Percentiles rank a stretch among this genome's conserved stretches.
phyloP scores from a whole-genome alignment of 53 echinoderm and acorn worm species.

The Luidia sarsii region DNA sequence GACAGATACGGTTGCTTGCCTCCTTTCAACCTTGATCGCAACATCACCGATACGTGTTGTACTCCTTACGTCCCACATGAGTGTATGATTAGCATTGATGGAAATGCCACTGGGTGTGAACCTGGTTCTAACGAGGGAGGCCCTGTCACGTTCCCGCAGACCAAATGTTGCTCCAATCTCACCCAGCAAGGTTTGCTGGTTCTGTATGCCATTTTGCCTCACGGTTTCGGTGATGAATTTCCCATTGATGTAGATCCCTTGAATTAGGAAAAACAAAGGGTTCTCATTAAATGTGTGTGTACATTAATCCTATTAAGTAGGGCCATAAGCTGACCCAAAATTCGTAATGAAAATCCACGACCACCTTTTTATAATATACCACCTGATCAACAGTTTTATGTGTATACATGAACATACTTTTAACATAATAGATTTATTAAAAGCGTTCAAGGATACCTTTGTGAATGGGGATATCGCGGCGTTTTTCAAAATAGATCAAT shows the following conservation, averaged over 20 bases:
- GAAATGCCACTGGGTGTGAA: conserved; percentile 55
- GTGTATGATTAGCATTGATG: conserved; percentile 35
- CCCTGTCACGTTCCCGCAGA: not conserved
- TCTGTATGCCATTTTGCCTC: conserved; percentile 18
- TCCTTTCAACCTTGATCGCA: conserved; percentile 52
- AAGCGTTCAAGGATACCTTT: no score
- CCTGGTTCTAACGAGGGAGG: not conserved
- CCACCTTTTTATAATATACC: no score
- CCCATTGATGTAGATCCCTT: conserved; percentile 66
- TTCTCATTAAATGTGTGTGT: no score
- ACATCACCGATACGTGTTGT: conserved; percentile 33
- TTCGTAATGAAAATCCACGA: no score
- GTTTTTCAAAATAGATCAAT: no score
- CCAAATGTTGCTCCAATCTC: conserved; percentile 53
- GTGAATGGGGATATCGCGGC: no score
- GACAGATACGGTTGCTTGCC: conserved; percentile 47
- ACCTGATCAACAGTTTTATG: no score
- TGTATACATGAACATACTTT: no score
- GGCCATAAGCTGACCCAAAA: no score
- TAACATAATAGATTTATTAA: no score
- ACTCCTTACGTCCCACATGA: conserved; percentile 55
- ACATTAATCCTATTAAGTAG: no score
- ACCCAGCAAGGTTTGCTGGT: conserved; percentile 52
- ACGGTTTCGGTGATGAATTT: conserved; percentile 33
- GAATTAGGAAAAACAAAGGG: no score